Percentiles rank a stretch among this genome's conserved stretches.
These are phyloP conservation scores for Panurus biarmicus DNA, from an alignment of 2,113 vertebrate species.

Conservation along the genomic window DNA sequence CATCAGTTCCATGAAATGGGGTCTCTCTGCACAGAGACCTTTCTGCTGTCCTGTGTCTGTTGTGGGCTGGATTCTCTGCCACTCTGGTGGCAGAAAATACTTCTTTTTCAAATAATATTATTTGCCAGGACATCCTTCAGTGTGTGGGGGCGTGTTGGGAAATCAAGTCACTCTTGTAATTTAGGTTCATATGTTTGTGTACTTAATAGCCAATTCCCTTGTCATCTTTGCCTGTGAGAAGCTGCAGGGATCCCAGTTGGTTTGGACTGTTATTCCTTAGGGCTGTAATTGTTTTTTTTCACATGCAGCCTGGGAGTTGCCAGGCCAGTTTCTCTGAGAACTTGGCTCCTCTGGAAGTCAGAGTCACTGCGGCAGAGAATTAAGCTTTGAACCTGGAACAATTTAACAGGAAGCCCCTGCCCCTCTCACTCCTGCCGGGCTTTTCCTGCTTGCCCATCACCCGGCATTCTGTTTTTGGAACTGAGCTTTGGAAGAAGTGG, in stretches of 20 bases:
- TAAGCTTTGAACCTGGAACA: background rate
- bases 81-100: background rate
- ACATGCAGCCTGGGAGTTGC: background rate
- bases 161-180: background rate
- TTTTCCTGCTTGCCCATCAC: background rate
- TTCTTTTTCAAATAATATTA: background rate
- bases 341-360: background rate
- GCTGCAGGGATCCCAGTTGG: background rate
- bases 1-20: background rate
- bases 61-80: background rate
- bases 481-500: background rate
- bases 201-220: background rate
- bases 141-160: background rate
- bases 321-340: background rate
- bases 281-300: background rate
- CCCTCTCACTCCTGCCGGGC: background rate
- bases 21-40: background rate
- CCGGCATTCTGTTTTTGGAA: rapidly evolving
- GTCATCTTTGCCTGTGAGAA: background rate
- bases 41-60: background rate
- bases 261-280: slow-evolving; percentile 18
- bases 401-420: background rate
- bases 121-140: background rate
- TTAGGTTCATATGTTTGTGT: background rate
- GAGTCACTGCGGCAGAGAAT: background rate